Percentiles rank a stretch among this genome's conserved stretches.
These are phyloP conservation scores for Stigmatopora nigra DNA, from an alignment of 2,113 vertebrate genomes.

Conservation along the genomic window DNA sequence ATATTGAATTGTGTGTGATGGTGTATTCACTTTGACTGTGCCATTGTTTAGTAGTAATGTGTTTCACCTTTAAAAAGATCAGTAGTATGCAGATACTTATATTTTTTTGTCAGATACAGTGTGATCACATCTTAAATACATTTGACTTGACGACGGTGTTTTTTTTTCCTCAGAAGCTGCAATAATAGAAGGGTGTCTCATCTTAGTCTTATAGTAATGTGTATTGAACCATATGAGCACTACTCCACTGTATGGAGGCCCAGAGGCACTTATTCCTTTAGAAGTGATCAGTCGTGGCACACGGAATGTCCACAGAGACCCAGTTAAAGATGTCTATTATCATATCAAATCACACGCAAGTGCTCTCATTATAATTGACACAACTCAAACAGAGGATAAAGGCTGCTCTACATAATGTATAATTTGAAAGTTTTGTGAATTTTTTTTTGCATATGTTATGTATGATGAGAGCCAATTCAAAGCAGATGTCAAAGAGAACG, in stretches of 20 bases:
- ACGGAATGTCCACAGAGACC: constrained; percentile 50
- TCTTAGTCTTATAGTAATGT: constrained; percentile 64
- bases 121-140: constrained; percentile 59
- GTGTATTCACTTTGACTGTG: not conserved
- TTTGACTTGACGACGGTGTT: constrained; percentile 59
- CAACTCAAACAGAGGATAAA: constrained; percentile 57
- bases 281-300: constrained; percentile 60
- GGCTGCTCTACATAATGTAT: constrained; percentile 63
- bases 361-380: constrained; percentile 65
- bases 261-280: constrained; percentile 51
- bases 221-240: constrained; percentile 65
- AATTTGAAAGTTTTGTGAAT: constrained; percentile 61
- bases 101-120: constrained; percentile 45
- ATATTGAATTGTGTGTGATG: not conserved
- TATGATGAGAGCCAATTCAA: constrained; percentile 45
- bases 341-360: constrained; percentile 62
- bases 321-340: constrained; percentile 69
- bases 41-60: constrained; percentile 32
- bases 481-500: constrained; percentile 55
- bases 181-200: constrained; percentile 62
- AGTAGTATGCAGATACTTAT: constrained; percentile 20
- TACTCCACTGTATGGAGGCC: constrained; percentile 55
- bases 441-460: constrained; percentile 51
- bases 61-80: constrained; percentile 36
- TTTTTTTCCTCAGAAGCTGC: constrained; percentile 27